These are phyloP conservation scores for Spheniscus humboldti DNA, from an alignment of 2,797 vertebrate species.

Conservation along the genomic window DNA sequence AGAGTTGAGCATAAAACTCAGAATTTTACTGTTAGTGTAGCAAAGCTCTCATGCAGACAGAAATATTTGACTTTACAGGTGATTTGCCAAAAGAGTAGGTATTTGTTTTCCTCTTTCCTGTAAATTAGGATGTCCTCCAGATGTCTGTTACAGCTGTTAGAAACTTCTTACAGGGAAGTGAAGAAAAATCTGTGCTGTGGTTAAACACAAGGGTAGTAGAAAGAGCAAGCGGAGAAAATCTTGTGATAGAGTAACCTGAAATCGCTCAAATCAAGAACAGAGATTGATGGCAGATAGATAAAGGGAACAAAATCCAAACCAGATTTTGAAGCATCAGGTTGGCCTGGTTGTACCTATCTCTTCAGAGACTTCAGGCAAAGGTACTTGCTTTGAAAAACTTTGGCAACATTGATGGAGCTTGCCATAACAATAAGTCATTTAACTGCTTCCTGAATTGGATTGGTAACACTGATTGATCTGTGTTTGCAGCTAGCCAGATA, in stretches of 20 bases:
- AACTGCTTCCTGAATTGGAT: neutral
- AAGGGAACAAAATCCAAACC: neutral
- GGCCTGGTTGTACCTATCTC: neutral
- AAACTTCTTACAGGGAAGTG: neutral
- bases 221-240: neutral
- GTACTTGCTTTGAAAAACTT: neutral
- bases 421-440: neutral
- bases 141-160: neutral
- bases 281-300: neutral
- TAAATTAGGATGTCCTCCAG: neutral
- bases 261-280: neutral
- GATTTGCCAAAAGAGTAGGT: neutral
- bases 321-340: neutral
- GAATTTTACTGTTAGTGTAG: neutral
- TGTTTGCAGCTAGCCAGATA: neutral
- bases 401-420: neutral
- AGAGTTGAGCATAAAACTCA: neutral
- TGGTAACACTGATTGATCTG: neutral
- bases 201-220: neutral
- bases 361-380: neutral
- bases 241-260: neutral
- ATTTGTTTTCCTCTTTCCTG: neutral
- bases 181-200: neutral
- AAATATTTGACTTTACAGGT: neutral
- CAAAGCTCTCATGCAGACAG: neutral